Evolutionary conservation across 2,113 vertebrate species (phyloP).

Genomic region (Hyla sarda): DNA sequence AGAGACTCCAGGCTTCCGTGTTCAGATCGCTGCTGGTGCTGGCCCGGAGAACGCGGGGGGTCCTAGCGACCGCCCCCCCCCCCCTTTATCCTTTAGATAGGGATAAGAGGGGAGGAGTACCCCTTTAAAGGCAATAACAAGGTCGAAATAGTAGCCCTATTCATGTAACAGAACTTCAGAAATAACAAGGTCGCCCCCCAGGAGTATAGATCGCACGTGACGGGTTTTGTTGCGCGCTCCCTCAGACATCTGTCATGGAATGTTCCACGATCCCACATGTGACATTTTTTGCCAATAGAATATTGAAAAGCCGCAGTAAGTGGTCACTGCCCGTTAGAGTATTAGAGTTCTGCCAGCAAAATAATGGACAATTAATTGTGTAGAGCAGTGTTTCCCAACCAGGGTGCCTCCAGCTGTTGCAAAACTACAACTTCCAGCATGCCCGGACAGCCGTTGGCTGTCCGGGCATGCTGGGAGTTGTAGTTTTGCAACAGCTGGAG

Average conservation of each 20-base stretch:
- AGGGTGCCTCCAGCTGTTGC: no score
- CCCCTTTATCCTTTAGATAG: no score
- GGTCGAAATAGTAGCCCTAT: not conserved
- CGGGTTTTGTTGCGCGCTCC: not conserved
- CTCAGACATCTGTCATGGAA: constrained; percentile 13
- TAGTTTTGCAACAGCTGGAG: no score
- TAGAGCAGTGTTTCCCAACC: no score
- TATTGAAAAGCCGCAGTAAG: not conserved
- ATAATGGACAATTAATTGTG: constrained; percentile 24
- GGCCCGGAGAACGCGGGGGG: no score
- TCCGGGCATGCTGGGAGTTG: no score
- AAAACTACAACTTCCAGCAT: no score
- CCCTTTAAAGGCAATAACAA: not conserved
- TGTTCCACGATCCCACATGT: not conserved
- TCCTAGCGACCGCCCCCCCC: no score
- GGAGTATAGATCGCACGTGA: not conserved
- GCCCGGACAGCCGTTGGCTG: no score
- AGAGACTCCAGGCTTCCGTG: no score
- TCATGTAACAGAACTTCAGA: not conserved
- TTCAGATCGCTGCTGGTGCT: no score
- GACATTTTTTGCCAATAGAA: constrained; percentile 29
- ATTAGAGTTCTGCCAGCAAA: constrained; percentile 2
- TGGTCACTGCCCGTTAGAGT: not conserved
- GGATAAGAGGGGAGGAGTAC: no score
- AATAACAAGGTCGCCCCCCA: constrained; percentile 24